Evolutionary conservation across 2,113 vertebrate genomes (phyloP), one percentile per base, ranked within the genome.

Genomic region (Salvelinus sp.): DNA sequence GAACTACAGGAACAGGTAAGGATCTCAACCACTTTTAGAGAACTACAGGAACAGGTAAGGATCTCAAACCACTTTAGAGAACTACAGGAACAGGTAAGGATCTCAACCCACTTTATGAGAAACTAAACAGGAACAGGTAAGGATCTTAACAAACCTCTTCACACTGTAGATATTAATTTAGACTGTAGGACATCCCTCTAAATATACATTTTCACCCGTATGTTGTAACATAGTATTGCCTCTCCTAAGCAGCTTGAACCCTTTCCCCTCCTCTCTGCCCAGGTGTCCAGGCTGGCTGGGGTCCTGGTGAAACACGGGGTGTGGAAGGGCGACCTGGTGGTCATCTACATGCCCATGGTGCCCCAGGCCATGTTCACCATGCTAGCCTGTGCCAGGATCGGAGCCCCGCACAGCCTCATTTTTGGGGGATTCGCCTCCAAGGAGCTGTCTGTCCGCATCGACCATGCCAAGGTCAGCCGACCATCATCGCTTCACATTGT

Each of bases 311-410:
- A 92, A 74, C 86, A 96, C 12, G 96, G 96, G 1, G 93, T 99
- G 47, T 88, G 82, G 78, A 96, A 93, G 76, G 96, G 96, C 20
- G 97, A 99, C 77, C 91, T 96, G 50, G 96, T 99, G 47, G 95
- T 98, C 69, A 98, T 99, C 89, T 99, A 99, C 88, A 99, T 99
- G 97, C 97, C 98, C 64, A 98, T 98, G 98, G 95, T 99, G 73
- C 98, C 97, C 0, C 94, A 99, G 90, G 96, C 97, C 2, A 94
- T 98, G 87, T 95, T 95, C 70, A 90, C 95, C 76, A 99, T 99
- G 98, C 82, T 99, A 86, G 96, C 98, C 1, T 99, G 97, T 75
- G 95, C 97, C 0, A 93, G 97, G 79, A 93, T 98, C 71, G 98
- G 98, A 71, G 97, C 97, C 33, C 94, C 96, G 7, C 98, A 99